Percentiles rank a stretch among this genome's conserved stretches.
Evolutionary conservation across 2,113 vertebrate species (phyloP).

Genomic region (Actenoides lindsayi): DNA sequence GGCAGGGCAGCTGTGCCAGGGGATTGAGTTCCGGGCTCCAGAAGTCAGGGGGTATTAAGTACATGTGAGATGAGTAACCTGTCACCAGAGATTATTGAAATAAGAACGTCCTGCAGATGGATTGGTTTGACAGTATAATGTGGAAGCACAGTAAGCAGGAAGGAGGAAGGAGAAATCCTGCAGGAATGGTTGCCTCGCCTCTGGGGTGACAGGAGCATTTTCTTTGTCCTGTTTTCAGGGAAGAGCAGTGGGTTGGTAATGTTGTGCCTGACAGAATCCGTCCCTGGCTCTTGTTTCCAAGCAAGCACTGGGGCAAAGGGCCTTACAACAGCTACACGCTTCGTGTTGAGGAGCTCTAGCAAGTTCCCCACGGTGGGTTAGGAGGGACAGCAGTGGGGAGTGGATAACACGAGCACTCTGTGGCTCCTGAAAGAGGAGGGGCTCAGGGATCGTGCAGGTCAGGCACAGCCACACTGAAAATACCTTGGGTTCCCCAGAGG

Average conservation of each 20-base stretch:
- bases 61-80: neutral
- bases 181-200: neutral
- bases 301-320: neutral
- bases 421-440: neutral
- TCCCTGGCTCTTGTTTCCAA: neutral
- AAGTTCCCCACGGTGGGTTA: too few relatives aligned
- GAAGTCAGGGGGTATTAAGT: neutral
- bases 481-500: too few relatives aligned
- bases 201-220: neutral
- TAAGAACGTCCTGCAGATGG: neutral
- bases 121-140: neutral
- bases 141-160: neutral
- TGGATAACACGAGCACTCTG: neutral
- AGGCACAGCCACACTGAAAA: accelerated
- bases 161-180: neutral
- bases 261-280: neutral
- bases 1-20: neutral
- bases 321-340: accelerated
- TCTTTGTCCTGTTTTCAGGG: accelerated
- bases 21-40: neutral
- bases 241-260: neutral
- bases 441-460: neutral
- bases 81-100: neutral
- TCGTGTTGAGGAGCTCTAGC: neutral
- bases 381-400: accelerated